Conservation (phyloP, 2,113 vertebrate species). For the Thamnophis sirtalis region DNA sequence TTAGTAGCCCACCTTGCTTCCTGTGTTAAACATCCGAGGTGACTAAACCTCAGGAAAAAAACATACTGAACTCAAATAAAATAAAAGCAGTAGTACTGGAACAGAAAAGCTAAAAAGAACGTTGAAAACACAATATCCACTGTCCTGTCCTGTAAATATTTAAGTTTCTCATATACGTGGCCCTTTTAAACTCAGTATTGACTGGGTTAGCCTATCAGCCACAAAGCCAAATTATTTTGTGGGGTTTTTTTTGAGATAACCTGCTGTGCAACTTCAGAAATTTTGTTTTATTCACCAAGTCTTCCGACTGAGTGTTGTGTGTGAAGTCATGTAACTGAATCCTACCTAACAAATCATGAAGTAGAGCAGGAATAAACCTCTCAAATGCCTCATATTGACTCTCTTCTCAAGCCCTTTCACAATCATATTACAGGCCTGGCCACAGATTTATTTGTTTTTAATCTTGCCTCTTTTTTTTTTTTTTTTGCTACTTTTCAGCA, state of each 20-base stretch:
- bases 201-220: background rate
- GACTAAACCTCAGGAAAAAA: background rate
- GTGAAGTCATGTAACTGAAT: background rate
- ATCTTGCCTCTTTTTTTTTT: background rate
- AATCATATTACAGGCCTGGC: background rate
- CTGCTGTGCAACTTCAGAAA: background rate
- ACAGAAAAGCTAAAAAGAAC: background rate
- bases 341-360: background rate
- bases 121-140: background rate
- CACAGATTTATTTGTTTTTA: background rate
- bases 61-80: background rate
- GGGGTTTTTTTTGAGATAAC: background rate
- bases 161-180: background rate
- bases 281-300: background rate
- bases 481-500: background rate
- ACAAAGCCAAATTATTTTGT: background rate
- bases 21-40: background rate
- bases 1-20: background rate
- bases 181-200: background rate
- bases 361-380: background rate
- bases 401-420: background rate
- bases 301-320: background rate
- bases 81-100: background rate
- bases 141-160: background rate
- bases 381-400: background rate